A percentile compares a stretch with the other conserved stretches of the same genome.
Conservation (phyloP, 1,140 invertebrate genomes). For the Drosophila busckii region DNA sequence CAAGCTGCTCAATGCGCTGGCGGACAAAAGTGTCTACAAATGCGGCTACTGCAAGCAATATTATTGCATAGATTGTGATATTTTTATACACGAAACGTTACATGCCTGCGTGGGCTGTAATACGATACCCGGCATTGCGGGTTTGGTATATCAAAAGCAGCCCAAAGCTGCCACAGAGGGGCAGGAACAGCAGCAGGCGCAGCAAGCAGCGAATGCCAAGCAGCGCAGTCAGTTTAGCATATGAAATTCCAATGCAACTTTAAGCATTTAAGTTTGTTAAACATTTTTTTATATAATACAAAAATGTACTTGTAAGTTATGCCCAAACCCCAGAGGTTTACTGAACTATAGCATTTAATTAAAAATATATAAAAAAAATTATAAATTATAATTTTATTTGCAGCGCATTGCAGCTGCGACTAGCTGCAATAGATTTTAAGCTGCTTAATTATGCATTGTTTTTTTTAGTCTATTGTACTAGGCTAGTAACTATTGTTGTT, state of each 20-base stretch:
- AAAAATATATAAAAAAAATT: background rate
- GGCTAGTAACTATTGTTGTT: conserved; percentile 14
- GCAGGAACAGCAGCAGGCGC: conserved; percentile 3
- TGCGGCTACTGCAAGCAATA: conserved; percentile 89
- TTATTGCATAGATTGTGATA: conserved; percentile 97
- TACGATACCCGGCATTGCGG: conserved; percentile 63
- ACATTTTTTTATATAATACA: background rate
- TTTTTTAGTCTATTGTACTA: conserved; percentile 9
- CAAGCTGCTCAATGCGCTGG: conserved; percentile 81
- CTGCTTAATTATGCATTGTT: conserved; percentile 38
- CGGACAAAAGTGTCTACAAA: conserved; percentile 88
- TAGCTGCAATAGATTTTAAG: conserved; percentile 19
- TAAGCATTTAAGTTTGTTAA: background rate
- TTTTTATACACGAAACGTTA: conserved; percentile 94
- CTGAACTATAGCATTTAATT: conserved; percentile 9
- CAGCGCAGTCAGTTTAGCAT: conserved; percentile 39
- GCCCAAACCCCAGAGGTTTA: too few relatives aligned
- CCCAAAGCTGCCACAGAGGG: conserved; percentile 19
- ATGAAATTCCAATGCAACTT: conserved; percentile 8
- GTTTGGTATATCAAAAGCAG: conserved; percentile 55
- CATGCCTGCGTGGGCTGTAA: conserved; percentile 97
- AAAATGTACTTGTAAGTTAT: too few relatives aligned
- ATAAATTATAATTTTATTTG: background rate
- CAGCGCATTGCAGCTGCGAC: conserved; percentile 21
- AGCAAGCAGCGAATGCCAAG: conserved; percentile 32